These are phyloP conservation scores for Malurus leucopterus DNA, from an alignment of 2,797 vertebrate genomes.

Conservation along the genomic window DNA sequence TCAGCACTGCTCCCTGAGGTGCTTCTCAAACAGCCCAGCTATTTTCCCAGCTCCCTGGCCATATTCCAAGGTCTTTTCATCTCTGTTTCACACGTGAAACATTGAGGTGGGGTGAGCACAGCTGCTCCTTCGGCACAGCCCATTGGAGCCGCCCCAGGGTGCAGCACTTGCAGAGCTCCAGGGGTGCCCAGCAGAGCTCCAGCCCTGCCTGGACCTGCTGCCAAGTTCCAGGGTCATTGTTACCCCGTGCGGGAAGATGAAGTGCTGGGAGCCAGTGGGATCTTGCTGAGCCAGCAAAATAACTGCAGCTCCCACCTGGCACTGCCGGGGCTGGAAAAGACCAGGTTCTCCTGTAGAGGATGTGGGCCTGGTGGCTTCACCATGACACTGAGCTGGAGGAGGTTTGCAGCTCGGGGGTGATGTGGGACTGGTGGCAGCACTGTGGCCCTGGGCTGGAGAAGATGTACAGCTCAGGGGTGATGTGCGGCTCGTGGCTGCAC, in stretches of 20 bases:
- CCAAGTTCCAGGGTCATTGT: rapidly evolving
- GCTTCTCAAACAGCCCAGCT: neutral
- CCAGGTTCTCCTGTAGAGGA: neutral
- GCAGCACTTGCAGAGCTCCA: rapidly evolving
- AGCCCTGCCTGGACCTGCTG: neutral
- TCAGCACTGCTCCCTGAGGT: neutral
- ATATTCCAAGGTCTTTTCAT: rapidly evolving
- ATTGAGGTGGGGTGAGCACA: neutral
- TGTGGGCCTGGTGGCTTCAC: rapidly evolving
- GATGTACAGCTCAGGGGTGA: neutral
- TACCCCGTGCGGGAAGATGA: neutral
- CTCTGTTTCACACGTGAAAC: neutral
- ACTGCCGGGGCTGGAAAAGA: neutral
- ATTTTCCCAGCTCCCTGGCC: neutral
- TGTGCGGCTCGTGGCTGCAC: rapidly evolving
- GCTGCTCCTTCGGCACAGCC: rapidly evolving
- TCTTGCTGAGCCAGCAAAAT: neutral
- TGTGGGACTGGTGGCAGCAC: rapidly evolving
- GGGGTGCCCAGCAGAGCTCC: neutral
- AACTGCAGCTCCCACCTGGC: rapidly evolving
- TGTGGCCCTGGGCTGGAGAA: neutral
- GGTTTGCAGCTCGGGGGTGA: neutral
- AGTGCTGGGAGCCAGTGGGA: rapidly evolving
- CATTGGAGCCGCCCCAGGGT: neutral
- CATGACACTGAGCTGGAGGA: neutral